Base-by-base conservation (phyloP, 2,797 vertebrate genomes). In the Pseudochromis fuscus region DNA sequence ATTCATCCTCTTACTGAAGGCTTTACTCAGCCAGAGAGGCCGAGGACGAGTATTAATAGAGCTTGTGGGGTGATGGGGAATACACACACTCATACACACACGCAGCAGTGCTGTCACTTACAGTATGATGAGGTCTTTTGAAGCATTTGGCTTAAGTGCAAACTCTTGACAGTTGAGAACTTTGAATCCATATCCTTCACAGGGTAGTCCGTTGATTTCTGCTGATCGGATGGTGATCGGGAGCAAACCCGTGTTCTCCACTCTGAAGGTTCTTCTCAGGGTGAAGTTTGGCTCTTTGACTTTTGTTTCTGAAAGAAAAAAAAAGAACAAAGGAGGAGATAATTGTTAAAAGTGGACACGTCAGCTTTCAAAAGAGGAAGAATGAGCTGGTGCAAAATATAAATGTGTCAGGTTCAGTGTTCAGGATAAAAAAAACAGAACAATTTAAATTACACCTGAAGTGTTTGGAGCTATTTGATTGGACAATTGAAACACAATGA, bases 151-250 rank as follows among this genome's bases (percentile, higher is more conserved):
- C 87, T 95, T 95, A 72, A 99, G 96, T 93, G 94, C 83, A 95
- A 99, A 98, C 86, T 96, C 96, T 62, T 98, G 95, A 94, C 98
- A 99, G 89, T 96, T 97, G 91, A 98, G 93, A 89, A 99, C 94
- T 94, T 98, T 99, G 93, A 99, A 99, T 92, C 98, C 98, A 38
- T 97, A 99, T 87, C 97, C 98, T 91, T 98, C 97, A 78, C 98
- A 99, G 0, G 91, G 73, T 48, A 96, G 96, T 23, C 97, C 97
- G 75, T 96, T 98, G 92, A 99, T 97, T 91, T 97, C 95, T 73
- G 96, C 94, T 0, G 95, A 93, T 77, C 92, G 94, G 86, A 99
- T 89, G 73, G 92, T 94, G 85, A 99, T 94, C 4, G 95, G 95
- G 76, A 99, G 96, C 85, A 96, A 90, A 25, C 98, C 98, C 0